phyloP scores from a whole-genome alignment of 2,797 vertebrate genomes.

The Sparus aurata region DNA sequence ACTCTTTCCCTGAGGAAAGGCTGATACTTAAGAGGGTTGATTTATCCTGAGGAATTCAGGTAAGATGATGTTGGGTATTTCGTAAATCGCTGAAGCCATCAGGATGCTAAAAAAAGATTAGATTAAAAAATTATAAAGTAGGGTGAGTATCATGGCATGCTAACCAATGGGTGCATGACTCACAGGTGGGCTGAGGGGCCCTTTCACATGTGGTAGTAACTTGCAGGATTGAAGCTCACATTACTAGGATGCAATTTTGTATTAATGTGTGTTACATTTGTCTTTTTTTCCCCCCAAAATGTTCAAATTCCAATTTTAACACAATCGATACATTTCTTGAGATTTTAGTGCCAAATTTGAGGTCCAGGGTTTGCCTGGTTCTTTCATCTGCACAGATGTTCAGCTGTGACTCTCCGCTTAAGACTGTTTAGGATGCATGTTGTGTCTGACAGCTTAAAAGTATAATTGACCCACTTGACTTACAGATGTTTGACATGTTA shows the following conservation, averaged over 20 bases:
- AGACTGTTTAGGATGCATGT: background rate
- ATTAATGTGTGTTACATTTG: background rate
- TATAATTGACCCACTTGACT: background rate
- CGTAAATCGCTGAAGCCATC: constrained; percentile 5
- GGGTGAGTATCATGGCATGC: background rate
- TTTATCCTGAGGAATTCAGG: constrained; percentile 83
- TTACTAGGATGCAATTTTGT: background rate
- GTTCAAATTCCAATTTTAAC: no score
- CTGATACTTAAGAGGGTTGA: constrained; percentile 76
- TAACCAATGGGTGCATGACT: background rate
- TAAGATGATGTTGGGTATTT: constrained; percentile 66
- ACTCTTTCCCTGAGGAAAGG: constrained; percentile 78
- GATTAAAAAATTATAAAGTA: constrained; percentile 15
- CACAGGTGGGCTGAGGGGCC: constrained; percentile 13
- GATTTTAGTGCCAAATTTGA: background rate
- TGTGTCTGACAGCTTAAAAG: background rate
- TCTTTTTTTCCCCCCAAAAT: background rate
- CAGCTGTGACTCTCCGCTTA: background rate
- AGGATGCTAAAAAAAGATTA: background rate
- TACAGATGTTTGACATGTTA: background rate
- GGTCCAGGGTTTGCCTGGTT: background rate
- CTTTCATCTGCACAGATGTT: background rate
- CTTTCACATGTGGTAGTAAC: constrained; percentile 1
- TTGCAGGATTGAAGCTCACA: background rate
- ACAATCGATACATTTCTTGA: background rate